Evolutionary conservation across 2,888 invertebrate species (phyloP).

Genomic region (Brassicogethes aeneus): DNA sequence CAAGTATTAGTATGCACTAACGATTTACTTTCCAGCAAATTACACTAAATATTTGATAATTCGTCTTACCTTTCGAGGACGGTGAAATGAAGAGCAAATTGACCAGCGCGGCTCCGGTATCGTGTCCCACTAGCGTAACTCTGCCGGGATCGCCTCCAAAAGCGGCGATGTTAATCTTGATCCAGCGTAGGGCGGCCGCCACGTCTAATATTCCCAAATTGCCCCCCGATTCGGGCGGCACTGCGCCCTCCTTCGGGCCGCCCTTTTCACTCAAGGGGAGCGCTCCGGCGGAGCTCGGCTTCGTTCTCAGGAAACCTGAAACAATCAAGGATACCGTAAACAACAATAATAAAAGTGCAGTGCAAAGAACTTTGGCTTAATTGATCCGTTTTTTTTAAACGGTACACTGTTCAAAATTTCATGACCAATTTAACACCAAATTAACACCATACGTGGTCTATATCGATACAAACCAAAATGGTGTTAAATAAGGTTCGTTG

Average conservation of each 20-base stretch:
- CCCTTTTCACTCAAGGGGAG: no score
- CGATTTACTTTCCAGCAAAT: no score
- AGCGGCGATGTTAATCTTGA: conserved; percentile 70
- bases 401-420: no score
- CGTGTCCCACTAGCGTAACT: conserved; percentile 78
- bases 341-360: background rate
- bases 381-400: no score
- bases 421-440: no score
- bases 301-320: conserved; percentile 51
- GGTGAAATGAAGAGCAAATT: conserved; percentile 78
- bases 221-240: conserved; percentile 45
- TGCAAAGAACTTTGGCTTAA: background rate
- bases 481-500: no score
- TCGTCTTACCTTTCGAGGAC: conserved; percentile 61
- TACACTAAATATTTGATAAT: no score
- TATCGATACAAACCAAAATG: no score
- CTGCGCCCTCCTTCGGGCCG: no score
- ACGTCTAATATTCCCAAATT: conserved; percentile 79
- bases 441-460: no score
- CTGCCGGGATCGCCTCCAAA: conserved; percentile 83
- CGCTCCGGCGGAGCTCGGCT: conserved; percentile 20
- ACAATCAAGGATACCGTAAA: conserved; percentile 18
- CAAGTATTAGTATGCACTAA: no score
- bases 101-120: conserved; percentile 76
- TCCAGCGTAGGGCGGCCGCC: conserved; percentile 74